These are phyloP conservation scores for Allygus modestus DNA, from an alignment of 2,888 invertebrate species.

Conservation along the genomic window DNA sequence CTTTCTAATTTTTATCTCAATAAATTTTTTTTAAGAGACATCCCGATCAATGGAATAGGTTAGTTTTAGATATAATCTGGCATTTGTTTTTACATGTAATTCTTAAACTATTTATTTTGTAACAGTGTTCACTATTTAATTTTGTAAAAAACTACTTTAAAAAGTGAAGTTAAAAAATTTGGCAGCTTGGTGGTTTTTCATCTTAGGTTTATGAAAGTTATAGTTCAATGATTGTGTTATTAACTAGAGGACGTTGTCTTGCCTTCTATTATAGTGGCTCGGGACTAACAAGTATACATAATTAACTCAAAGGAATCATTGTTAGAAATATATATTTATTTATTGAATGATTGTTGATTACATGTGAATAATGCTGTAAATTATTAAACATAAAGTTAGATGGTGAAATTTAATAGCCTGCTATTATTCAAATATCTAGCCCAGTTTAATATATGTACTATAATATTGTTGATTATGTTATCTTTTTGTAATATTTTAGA, in stretches of 20 bases:
- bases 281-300: conserved; percentile 44
- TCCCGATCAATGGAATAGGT: neutral
- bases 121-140: conserved; percentile 12
- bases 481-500: conserved; percentile 24
- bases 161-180: neutral
- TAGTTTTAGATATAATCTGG: neutral
- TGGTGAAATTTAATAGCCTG: neutral
- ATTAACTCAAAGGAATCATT: conserved; percentile 4
- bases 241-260: neutral
- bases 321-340: conserved; percentile 53
- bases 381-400: conserved; percentile 16
- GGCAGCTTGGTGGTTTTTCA: neutral
- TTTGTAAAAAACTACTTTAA: neutral
- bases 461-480: conserved; percentile 18
- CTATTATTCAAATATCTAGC: conserved; percentile 35
- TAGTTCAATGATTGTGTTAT: neutral
- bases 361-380: conserved; percentile 50
- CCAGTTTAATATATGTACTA: conserved; percentile 55
- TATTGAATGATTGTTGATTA: conserved; percentile 50
- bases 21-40: neutral
- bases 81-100: neutral
- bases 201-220: conserved; percentile 9
- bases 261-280: neutral
- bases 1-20: no score
- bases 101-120: neutral